These are phyloP conservation scores for Melanotaenia maccullochi DNA, from an alignment of 2,797 vertebrate genomes.

Conservation along the genomic window DNA sequence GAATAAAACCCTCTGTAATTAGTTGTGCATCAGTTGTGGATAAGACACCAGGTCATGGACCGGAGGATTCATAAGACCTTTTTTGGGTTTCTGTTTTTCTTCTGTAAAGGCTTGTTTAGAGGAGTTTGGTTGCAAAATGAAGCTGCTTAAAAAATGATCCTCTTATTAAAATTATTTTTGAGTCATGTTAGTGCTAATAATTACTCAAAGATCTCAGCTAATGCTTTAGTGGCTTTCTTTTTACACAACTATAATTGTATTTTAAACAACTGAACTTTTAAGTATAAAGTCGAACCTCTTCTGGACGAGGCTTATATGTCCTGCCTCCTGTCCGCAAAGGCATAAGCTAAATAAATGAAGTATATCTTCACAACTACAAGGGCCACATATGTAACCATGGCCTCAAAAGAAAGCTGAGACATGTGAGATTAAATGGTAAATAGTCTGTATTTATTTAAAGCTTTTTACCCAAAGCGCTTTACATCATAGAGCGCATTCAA, in stretches of 20 bases:
- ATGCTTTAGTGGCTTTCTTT: neutral
- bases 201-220: neutral
- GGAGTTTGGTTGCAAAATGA: slow-evolving; percentile 1
- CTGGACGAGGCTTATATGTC: no score
- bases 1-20: neutral
- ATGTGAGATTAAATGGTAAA: no score
- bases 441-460: no score
- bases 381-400: no score
- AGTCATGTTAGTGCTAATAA: neutral
- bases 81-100: neutral
- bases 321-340: no score
- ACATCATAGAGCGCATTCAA: no score
- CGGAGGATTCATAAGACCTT: neutral
- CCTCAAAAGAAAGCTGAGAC: no score
- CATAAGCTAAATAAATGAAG: no score
- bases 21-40: neutral
- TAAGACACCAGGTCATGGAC: neutral
- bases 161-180: neutral
- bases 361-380: no score
- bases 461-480: no score
- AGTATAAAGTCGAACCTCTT: no score
- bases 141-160: neutral
- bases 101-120: neutral
- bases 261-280: no score
- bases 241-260: neutral